A percentile compares a stretch with the other conserved stretches of the same genome.
Evolutionary conservation across 2,888 invertebrate genomes (phyloP).

Genomic region (Nebria brevicollis): DNA sequence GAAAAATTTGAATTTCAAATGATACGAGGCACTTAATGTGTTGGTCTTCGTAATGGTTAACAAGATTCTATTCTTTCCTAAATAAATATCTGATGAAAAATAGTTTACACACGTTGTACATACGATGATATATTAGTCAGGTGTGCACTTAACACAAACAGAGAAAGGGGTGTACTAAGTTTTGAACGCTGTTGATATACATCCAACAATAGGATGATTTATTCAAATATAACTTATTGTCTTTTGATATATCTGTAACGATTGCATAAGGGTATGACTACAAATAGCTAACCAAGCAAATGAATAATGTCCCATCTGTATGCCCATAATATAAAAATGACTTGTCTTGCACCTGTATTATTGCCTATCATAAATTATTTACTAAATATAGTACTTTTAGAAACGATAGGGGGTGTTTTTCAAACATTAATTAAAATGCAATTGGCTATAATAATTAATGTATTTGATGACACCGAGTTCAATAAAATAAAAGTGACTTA

Average conservation of each 20-base stretch:
- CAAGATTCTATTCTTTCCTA: conserved; percentile 17
- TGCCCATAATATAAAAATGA: not conserved
- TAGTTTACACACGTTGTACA: conserved; percentile 11
- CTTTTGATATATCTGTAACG: not conserved
- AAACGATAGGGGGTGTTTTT: not conserved
- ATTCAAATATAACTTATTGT: not conserved
- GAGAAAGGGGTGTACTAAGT: not conserved
- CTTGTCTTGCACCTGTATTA: not conserved
- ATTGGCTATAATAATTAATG: not conserved
- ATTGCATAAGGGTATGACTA: not conserved
- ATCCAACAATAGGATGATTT: not conserved
- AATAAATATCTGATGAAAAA: conserved; percentile 17
- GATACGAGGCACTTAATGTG: conserved; percentile 10
- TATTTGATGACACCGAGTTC: not conserved
- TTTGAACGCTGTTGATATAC: not conserved
- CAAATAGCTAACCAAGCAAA: not conserved
- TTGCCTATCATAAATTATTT: not conserved
- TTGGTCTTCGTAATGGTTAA: not conserved
- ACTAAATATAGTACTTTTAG: not conserved
- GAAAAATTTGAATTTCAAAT: conserved; percentile 19
- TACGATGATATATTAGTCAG: conserved; percentile 10
- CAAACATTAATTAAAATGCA: not conserved
- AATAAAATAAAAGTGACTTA: not conserved
- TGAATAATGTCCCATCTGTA: not conserved
- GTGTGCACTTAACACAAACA: not conserved